These are phyloP conservation scores for Neosalanx taihuensis DNA, from an alignment of 2,797 vertebrate species.

Conservation along the genomic window DNA sequence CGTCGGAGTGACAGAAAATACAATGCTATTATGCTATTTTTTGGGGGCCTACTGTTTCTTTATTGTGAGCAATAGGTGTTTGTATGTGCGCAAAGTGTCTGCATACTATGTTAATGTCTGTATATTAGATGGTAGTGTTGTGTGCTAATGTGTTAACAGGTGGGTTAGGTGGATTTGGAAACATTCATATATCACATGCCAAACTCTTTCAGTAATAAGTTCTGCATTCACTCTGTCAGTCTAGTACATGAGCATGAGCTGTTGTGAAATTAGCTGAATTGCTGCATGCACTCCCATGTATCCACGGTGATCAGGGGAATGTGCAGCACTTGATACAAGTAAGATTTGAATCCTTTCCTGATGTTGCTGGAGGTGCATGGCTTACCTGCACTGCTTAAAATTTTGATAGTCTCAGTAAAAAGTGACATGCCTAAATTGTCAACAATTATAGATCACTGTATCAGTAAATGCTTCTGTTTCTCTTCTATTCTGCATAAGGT, in stretches of 20 bases:
- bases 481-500: too few relatives aligned
- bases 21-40: not conserved
- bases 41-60: slow-evolving; percentile 6
- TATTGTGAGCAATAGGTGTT: slow-evolving; percentile 6
- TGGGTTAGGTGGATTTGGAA: not conserved
- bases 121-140: not conserved
- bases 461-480: too few relatives aligned
- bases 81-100: slow-evolving; percentile 15
- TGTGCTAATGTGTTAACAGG: not conserved
- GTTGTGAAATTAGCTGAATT: not conserved
- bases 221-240: not conserved
- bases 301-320: slow-evolving; percentile 2
- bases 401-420: not conserved
- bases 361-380: slow-evolving; percentile 7
- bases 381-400: not conserved
- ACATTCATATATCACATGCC: slow-evolving; percentile 3
- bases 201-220: not conserved
- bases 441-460: not conserved
- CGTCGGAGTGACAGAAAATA: too few relatives aligned
- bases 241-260: not conserved
- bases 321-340: not conserved
- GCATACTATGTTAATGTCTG: slow-evolving; percentile 17
- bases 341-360: not conserved
- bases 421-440: not conserved
- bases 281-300: not conserved